These are phyloP conservation scores for Microtus pennsylvanicus DNA, from an alignment of 2,113 vertebrate genomes.

Conservation along the genomic window DNA sequence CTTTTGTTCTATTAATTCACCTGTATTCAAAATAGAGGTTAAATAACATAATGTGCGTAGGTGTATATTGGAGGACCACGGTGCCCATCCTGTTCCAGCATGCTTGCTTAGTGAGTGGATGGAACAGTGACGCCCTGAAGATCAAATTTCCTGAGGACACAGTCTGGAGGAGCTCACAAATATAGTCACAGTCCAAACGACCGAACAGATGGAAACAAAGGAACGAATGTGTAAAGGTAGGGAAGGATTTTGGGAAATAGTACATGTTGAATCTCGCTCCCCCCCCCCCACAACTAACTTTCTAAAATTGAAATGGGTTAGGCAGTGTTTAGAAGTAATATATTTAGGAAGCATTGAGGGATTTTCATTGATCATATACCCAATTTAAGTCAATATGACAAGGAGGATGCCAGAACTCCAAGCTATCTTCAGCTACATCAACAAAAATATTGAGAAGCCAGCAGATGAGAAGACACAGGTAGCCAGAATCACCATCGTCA, in stretches of 20 bases:
- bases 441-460: background rate
- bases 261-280: background rate
- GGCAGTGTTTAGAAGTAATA: background rate
- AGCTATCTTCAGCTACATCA: background rate
- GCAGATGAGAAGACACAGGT: background rate
- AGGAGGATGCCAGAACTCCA: background rate
- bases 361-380: constrained; percentile 32
- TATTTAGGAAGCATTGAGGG: constrained; percentile 43
- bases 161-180: background rate
- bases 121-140: background rate
- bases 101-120: background rate
- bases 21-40: background rate
- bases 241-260: background rate
- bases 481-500: background rate
- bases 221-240: background rate
- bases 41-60: background rate
- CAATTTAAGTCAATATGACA: background rate
- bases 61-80: background rate
- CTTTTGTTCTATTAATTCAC: background rate
- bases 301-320: constrained; percentile 53
- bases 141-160: background rate
- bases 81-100: background rate
- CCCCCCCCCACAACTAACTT: background rate
- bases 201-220: background rate
- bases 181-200: background rate